Base-by-base conservation (phyloP, 2,888 invertebrate species). In the Meghimatium bilineatum region DNA sequence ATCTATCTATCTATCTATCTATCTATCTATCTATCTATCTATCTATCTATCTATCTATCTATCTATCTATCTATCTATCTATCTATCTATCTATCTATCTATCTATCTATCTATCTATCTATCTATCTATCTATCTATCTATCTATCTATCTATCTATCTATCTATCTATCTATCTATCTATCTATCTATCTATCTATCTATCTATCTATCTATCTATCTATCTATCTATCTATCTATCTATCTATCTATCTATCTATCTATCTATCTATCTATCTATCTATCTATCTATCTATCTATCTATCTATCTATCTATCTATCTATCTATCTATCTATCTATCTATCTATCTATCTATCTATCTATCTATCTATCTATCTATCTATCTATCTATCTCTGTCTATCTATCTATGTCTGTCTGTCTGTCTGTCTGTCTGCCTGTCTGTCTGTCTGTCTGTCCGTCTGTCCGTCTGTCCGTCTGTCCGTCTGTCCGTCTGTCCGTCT, bases 1-100 rank as follows among this genome's bases (percentile, higher is more conserved):
- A 69, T 69, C 67, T 32, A 67, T 67, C 67, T 32, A 67, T 67
- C 67, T 32, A 67, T 67, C 67, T 32, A 67, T 67, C 67, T 32
- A 67, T 67, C 67, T 32, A 67, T 67, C 67, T 32, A 67, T 67
- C 67, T 32, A 67, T 67, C 67, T 32, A 67, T 67, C 67, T 32
- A 67, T 67, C 67, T 32, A 67, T 67, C 67, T 32, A 69, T 69
- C 69, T 69, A 69, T 69, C 69, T 69, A 69, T 69, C 69, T 69
- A 69, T 69, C 69, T 69, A 69, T 69, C 69, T 69, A 69, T 69
- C 69, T 69, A 69, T 69, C 69, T 69, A 69, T 69, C 69, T 69
- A 69, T 69, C 69, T 69, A 69, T 69, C 69, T 69, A 69, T 69
- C 69, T 69, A 69, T 69, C 69, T 69, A 69, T 69, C 69, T 69